Evolutionary conservation across 2,113 vertebrate species (phyloP).

Genomic region (Eublepharis macularius): DNA sequence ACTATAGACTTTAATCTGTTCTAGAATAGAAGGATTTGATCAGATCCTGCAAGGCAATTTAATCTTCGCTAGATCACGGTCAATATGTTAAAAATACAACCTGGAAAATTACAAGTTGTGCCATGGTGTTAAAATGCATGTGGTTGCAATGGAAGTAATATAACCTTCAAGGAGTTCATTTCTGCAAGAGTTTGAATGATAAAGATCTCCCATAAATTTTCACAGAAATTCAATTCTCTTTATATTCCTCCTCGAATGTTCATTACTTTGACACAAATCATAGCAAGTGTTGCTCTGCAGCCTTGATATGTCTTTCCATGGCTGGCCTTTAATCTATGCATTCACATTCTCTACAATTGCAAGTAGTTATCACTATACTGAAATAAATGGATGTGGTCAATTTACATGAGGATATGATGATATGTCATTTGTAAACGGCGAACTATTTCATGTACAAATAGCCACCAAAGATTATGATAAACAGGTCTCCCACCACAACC

Average conservation of each 20-base stretch:
- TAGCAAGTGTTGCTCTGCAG: slow-evolving; percentile 22
- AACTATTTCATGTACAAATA: slow-evolving; percentile 10
- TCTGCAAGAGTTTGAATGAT: slow-evolving; percentile 59
- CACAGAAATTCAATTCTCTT: slow-evolving; percentile 48
- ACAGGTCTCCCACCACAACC: neutral
- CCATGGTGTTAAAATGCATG: neutral
- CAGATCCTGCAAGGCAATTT: neutral
- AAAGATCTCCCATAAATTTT: slow-evolving; percentile 58
- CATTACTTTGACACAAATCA: slow-evolving; percentile 29
- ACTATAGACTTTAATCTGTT: too few species aligned
- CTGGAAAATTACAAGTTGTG: slow-evolving; percentile 8
- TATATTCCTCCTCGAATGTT: slow-evolving; percentile 35
- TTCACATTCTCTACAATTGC: neutral
- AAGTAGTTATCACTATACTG: slow-evolving; percentile 26
- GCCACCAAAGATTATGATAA: fast-evolving
- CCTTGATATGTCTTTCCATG: slow-evolving; percentile 51
- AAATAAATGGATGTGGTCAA: neutral
- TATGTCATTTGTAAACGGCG: neutral
- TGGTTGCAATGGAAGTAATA: slow-evolving; percentile 5
- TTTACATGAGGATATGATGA: slow-evolving; percentile 4
- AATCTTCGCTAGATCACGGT: neutral
- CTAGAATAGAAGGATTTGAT: neutral
- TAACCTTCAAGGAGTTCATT: slow-evolving; percentile 54
- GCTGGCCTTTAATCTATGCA: slow-evolving; percentile 15
- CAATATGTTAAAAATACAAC: slow-evolving; percentile 32